Base-by-base conservation (phyloP, 64 coral and sea anemone species). In the Platygyra sinensis region DNA sequence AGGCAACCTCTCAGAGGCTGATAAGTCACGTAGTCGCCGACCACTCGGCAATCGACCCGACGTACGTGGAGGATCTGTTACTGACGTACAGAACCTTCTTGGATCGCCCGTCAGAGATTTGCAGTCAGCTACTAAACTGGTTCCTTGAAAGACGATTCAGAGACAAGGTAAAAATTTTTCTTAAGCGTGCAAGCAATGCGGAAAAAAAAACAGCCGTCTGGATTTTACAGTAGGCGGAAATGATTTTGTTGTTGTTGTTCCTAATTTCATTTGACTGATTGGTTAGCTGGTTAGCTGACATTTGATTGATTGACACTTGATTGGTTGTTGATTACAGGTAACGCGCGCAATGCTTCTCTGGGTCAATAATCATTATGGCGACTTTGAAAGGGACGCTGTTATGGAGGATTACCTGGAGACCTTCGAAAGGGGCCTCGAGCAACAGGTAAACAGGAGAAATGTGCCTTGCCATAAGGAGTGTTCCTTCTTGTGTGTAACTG, bases 281-380 rank as follows among this genome's bases (percentile, higher is more conserved):
- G 42, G 7, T 8, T 46, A 5, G 6, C 42, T 46, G 42, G 7
- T 4, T 46, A 8, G 42, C 7, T 46, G 42, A 46, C 42, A 8
- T 8, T 46, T 46, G 42, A 46, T 39, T 39, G 38, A 39, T 46
- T 46, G 42, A 46, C 6, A 88, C 51, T 13, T 79, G 49, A 49
- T 42, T 50, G 28, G 5, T 71, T 89, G 17, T 72, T 62, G 6
- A 73, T 29, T 62, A 11, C 74, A 98, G 96, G 96, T 98, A 54
- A 98, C 96, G 8, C 93, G 96, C 30, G 96, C 94, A 15, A 98
- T 98, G 89, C 72, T 98, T 24, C 80, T 98, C 0, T 98, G 96
- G 96, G 96, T 92, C 3, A 98, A 95, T 72, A 98, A 98, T 29
- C 96, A 98, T 76, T 98, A 90, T 87, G 86, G 77, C n/a, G 96